Base-by-base conservation (phyloP, 2,888 invertebrate genomes). In the Escarpia spicata region DNA sequence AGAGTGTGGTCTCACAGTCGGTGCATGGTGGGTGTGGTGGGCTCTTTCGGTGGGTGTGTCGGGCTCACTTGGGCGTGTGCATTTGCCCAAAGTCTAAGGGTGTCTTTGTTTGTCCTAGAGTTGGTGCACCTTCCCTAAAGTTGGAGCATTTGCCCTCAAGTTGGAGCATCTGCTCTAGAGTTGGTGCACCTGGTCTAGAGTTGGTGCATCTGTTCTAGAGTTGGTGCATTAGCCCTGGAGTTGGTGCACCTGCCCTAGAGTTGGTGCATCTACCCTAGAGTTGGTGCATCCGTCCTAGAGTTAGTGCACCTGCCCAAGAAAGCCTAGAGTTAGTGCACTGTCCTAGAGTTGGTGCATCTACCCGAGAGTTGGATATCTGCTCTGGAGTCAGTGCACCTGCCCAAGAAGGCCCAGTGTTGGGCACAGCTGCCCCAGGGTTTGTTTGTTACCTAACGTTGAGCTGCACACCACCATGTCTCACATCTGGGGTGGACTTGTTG, bases 11-110 rank as follows among this genome's bases (percentile, higher is more conserved):
- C 75, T 26, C 75, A 75, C 75, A 19, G 75, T 75, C 19, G 75
- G 75, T 75, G 75, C 75, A 75, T 75, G 75, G 75, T 75, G 75
- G 75, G 75, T 75, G 75, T 75, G 75, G n/a, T n/a, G 75, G 75
- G 75, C 75, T 4, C 75, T 26, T 75, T 0, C 6, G 75, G 75
- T 26, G 75, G 26, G 75, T 75, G 75, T 75, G 75, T 2, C 75
- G 75, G 75, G 75, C 75, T 75, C 75, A 19, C 75, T 75, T 6
- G n/a, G 75, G 75, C 4, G 26, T 1, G 75, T 75, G 52, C 52
- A 52, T 52, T 12, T 52, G 52, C 52, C 52, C 52, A 52, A 52
- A 52, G 52, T 12, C 52, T 2, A 3, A 52, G 12, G 52, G 52
- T 52, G 3, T 9, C 0, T 52, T 9, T 12, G 3, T 52, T 1